Evolutionary conservation across 2,113 vertebrate species (phyloP), one percentile per base, ranked within the genome.

Genomic region (Zosterops japonicus): DNA sequence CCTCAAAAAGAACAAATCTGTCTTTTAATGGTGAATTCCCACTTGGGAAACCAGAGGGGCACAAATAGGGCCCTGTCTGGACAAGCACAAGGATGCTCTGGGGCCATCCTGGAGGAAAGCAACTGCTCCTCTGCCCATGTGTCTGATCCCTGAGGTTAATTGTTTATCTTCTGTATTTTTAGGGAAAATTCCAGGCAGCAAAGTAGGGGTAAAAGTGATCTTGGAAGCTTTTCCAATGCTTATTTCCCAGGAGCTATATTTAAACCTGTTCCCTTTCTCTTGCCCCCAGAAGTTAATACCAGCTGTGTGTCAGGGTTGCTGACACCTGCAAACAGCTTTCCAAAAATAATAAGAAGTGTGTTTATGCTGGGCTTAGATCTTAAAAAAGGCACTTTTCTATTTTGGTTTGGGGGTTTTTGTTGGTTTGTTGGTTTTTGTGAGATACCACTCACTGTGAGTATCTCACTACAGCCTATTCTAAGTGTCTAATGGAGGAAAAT

Each of bases 211-310:
- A 86, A 90, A 86, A 53, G 50, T 42, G 41, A 41, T 81, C 46
- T 18, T 77, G 46, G 83, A 95, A 85, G 67, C 12, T 59, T 31
- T 35, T 69, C 18, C 63, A 70, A 5, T 17, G 36, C 59, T 69
- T 74, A 36, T 88, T 96, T 95, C 89, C 70, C 71, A 95, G 83
- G 53, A 59, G 27, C 35, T 93, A 63, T 83, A 86, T 92, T 89
- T 61, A 96, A 94, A 70, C 41, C 50, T 41, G 12, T 39, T 86
- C 67, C 35, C n/a, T 92, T 93, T 76, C 83, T 69, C 79, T 87
- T 92, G 42, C 47, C 55, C 64, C 59, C 42, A 41, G 50, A 70
- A 56, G 76, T 85, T 68, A 80, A 91, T 36, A 83, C 71, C 71
- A 95, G 71, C 86, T 86, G 68, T 69, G 80, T 33, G 57, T 87